Evolutionary conservation across 2,113 vertebrate genomes (phyloP).

Genomic region (Xiphorhynchus elegans): DNA sequence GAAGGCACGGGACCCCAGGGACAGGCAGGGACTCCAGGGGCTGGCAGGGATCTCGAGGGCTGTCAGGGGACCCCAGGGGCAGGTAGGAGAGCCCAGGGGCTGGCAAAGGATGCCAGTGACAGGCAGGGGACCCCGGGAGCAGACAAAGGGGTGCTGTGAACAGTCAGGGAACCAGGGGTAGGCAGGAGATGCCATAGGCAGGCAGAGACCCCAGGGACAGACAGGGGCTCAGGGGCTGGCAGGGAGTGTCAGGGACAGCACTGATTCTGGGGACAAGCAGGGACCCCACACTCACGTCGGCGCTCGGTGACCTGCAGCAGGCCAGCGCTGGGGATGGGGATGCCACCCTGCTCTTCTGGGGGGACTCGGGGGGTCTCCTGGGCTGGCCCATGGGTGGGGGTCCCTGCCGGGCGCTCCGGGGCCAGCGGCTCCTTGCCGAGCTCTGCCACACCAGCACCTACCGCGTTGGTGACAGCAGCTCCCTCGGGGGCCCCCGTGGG

Average conservation of each 20-base stretch:
- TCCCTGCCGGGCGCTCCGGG: conserved; percentile 48
- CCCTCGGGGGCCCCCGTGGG: not conserved
- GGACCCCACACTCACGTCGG: conserved; percentile 84
- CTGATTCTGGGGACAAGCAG: no score
- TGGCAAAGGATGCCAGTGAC: not conserved
- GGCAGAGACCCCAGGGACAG: not conserved
- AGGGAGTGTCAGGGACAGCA: not conserved
- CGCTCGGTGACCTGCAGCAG: conserved; percentile 92
- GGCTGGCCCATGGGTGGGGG: conserved; percentile 76
- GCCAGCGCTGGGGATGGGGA: conserved; percentile 81
- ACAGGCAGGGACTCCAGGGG: rapidly evolving
- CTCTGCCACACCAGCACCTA: conserved; percentile 70
- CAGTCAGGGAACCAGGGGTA: not conserved
- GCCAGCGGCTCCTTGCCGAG: conserved; percentile 80
- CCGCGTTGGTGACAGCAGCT: not conserved
- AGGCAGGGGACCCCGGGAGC: not conserved
- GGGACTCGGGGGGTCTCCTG: conserved; percentile 74
- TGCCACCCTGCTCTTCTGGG: conserved; percentile 78
- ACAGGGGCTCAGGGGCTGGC: not conserved
- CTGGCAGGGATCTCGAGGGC: not conserved
- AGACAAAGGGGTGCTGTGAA: no score
- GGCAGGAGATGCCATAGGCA: not conserved
- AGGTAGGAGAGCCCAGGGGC: not conserved
- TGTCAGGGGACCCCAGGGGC: not conserved
- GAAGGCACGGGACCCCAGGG: not conserved